Evolutionary conservation across 2,797 vertebrate genomes (phyloP).

Genomic region (Apogon hyalosoma): DNA sequence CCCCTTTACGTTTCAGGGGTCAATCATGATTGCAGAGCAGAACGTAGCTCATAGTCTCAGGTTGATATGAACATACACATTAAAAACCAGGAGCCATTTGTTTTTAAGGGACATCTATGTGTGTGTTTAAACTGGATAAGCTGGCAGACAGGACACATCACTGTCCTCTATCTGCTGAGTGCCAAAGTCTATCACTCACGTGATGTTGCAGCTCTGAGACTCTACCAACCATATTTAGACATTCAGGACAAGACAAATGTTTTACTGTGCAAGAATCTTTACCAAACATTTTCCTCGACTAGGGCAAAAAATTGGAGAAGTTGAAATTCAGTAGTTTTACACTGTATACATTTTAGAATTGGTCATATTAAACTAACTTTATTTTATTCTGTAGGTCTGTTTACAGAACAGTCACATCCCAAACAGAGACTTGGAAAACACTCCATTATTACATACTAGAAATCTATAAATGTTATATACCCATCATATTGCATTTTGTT

Average conservation of each 20-base stretch:
- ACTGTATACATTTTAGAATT: slow-evolving; percentile 4
- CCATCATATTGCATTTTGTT: slow-evolving; percentile 52
- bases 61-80: slow-evolving; percentile 34
- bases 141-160: slow-evolving; percentile 31
- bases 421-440: slow-evolving; percentile 13
- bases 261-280: slow-evolving; percentile 13
- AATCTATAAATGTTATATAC: slow-evolving; percentile 22
- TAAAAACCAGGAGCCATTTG: slow-evolving; percentile 37
- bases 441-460: slow-evolving; percentile 20
- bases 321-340: slow-evolving; percentile 12
- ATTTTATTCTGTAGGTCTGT: slow-evolving; percentile 25
- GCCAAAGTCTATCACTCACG: slow-evolving; percentile 58
- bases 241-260: slow-evolving; percentile 14
- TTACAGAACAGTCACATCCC: slow-evolving; percentile 47
- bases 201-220: slow-evolving; percentile 28
- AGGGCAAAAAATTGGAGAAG: slow-evolving; percentile 2
- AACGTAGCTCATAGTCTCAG: slow-evolving; percentile 55
- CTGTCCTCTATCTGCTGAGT: slow-evolving; percentile 34
- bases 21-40: slow-evolving; percentile 15
- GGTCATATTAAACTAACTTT: neutral
- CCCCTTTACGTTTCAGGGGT: slow-evolving; percentile 15
- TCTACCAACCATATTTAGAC: slow-evolving; percentile 23
- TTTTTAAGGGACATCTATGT: slow-evolving; percentile 13
- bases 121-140: slow-evolving; percentile 42
- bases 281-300: slow-evolving; percentile 21